Base-by-base conservation (phyloP, 1,140 invertebrate genomes). In the Diorhabda carinulata region DNA sequence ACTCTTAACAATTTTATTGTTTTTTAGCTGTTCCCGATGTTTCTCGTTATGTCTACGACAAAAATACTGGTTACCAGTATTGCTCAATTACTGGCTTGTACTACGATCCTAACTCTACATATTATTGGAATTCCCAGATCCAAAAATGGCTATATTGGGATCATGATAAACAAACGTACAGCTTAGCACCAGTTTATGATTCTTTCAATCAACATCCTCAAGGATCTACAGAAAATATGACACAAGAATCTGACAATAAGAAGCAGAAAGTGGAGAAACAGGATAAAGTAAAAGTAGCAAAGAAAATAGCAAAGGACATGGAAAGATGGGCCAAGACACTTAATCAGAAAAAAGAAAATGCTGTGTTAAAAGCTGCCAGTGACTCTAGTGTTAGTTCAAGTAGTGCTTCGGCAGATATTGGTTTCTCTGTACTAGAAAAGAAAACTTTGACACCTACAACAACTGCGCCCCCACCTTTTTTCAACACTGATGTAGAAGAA, bases 121-220 rank as follows among this genome's bases (percentile, higher is more conserved):
- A 97, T 80, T 95, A 94, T 80, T 96, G 92, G 80, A 98, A 99
- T 82, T 90, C 92, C 73, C 88, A 92, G 72, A 93, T 90, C 2
- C 90, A 91, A 72, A 90, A 95, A 79, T 99, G 97, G 81, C 86
- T 98, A 74, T 99, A 98, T 78, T 99, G 97, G 96, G 95, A 98
- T 84, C 84, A 87, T 2, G 86, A 90, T 25, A 90, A 90, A 58
- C 87, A 88, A 69, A 93, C 92, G 0, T 98, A 96, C 79, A 82
- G 93, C 56, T 86, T 91, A 61, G 93, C 92, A 2, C 84, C 88
- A 2, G 84, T 77, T 76, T 41, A 76, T n/a, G 73, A 69, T 66
- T 57, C 42, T 47, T 47, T 57, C 3, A 62, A 44, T 2, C 78
- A 75, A 61, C 25, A 25, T 25, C 25, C 25, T 1, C 76, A 81